A percentile compares a stretch with the other conserved stretches of the same genome.
Evolutionary conservation across 2,113 vertebrate species (phyloP).

Genomic region (Lampris incognitus): DNA sequence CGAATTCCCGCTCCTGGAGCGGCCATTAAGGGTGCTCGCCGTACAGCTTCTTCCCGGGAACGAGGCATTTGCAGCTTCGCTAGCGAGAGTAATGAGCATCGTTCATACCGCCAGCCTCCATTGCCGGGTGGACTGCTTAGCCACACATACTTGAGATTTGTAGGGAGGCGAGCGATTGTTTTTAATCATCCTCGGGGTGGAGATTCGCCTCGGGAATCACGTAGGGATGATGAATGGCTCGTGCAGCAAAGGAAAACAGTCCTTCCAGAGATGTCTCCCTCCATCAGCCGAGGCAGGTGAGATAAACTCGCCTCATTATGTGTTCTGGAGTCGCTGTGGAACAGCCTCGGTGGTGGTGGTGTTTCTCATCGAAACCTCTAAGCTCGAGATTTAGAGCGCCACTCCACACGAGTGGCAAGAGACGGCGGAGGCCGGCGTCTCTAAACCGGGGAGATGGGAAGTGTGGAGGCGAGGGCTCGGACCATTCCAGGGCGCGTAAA

Average conservation of each 20-base stretch:
- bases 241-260: conserved; percentile 35
- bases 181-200: conserved; percentile 63
- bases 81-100: conserved; percentile 68
- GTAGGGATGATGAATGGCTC: conserved; percentile 53
- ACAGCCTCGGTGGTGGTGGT: not conserved
- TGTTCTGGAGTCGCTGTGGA: not conserved
- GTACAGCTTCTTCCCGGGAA: conserved; percentile 63
- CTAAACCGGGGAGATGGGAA: conserved; percentile 20
- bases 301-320: not conserved
- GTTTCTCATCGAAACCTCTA: not conserved
- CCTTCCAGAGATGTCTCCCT: conserved; percentile 24
- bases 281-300: conserved; percentile 4
- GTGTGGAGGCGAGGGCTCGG: conserved; percentile 37
- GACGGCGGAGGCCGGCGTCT: not conserved
- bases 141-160: conserved; percentile 55
- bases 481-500: conserved; percentile 35
- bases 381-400: not conserved
- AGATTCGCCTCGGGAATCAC: conserved; percentile 56
- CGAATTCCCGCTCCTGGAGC: conserved; percentile 60
- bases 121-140: conserved; percentile 63
- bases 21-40: conserved; percentile 70
- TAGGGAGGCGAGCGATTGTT: conserved; percentile 54
- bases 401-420: not conserved
- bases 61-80: conserved; percentile 61
- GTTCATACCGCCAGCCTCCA: conserved; percentile 67